Evolutionary conservation across 1,140 invertebrate species (phyloP).

Genomic region (Idris sp.): DNA sequence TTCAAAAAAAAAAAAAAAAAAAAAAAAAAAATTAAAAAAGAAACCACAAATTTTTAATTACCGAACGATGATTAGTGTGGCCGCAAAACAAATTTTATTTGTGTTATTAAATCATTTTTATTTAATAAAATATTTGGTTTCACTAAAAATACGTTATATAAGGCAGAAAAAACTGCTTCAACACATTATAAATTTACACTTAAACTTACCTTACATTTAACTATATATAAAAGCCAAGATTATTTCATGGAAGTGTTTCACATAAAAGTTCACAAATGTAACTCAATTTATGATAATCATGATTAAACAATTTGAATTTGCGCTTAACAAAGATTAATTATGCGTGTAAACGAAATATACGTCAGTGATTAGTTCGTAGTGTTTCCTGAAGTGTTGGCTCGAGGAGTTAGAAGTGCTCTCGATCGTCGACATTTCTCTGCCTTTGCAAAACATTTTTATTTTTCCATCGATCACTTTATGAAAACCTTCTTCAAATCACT

Average conservation of each 20-base stretch:
- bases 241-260: constrained; percentile 26
- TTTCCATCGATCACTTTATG: constrained; percentile 30
- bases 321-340: constrained; percentile 51
- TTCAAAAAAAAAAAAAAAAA: no score
- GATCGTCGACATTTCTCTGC: constrained; percentile 47
- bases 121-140: no score
- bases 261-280: constrained; percentile 10
- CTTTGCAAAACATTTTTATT: constrained; percentile 51
- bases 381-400: constrained; percentile 47
- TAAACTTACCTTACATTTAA: no score
- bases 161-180: no score
- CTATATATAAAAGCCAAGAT: no score
- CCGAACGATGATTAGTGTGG: no score
- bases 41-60: no score
- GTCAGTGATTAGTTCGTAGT: constrained; percentile 56
- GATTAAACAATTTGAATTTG: constrained; percentile 43
- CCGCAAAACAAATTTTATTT: no score
- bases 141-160: no score
- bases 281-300: constrained; percentile 37
- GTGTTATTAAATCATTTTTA: no score
- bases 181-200: no score
- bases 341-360: constrained; percentile 53
- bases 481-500: constrained; percentile 39
- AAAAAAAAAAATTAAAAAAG: no score
- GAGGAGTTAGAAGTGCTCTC: constrained; percentile 51